phyloP scores from a whole-genome alignment of 2,113 vertebrate species.

The Colossoma macropomum region DNA sequence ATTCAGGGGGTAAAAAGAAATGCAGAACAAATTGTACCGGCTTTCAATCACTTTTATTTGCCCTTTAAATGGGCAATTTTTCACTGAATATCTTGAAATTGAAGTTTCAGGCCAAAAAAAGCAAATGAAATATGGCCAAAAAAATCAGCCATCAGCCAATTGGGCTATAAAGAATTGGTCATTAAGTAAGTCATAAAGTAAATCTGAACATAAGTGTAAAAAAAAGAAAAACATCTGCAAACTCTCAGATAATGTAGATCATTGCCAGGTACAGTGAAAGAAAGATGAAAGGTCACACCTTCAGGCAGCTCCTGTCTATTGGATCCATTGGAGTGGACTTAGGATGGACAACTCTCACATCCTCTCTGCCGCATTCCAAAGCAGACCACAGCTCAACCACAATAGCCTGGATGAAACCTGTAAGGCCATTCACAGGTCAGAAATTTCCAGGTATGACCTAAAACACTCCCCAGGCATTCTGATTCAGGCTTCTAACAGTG shows the following conservation, averaged over 20 bases:
- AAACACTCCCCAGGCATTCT: background rate
- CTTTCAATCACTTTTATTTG: no score
- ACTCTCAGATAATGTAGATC: background rate
- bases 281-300: constrained; percentile 75
- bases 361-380: constrained; percentile 90
- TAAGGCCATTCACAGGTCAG: background rate
- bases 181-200: no score
- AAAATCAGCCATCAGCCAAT: no score
- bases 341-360: constrained; percentile 83
- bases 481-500: background rate
- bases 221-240: background rate
- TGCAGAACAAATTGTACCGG: no score
- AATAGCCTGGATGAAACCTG: constrained; percentile 88
- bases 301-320: constrained; percentile 90
- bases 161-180: no score
- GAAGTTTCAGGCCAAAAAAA: no score
- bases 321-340: constrained; percentile 88
- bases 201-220: no score
- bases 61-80: no score
- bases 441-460: background rate
- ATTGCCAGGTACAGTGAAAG: background rate
- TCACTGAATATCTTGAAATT: no score
- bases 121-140: no score
- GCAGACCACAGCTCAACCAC: constrained; percentile 87
- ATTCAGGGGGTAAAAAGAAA: no score